Conservation (phyloP, 2,797 vertebrate species). For the Myripristis jacobus region DNA sequence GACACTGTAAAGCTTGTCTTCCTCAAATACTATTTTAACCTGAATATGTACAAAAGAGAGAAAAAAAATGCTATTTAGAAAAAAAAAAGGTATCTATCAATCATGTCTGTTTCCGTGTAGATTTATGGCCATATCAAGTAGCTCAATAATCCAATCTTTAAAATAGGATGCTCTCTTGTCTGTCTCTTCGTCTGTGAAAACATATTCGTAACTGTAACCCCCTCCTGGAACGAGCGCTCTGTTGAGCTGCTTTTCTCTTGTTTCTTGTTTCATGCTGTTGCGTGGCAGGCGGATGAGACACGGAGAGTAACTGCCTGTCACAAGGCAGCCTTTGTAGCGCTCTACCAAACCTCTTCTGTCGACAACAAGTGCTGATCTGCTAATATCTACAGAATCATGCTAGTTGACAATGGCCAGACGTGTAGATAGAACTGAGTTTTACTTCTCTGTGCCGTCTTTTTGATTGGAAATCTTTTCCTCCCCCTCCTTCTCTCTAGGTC, state of each 20-base stretch:
- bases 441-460: constrained; percentile 9
- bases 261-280: constrained; percentile 47
- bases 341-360: constrained; percentile 89
- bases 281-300: constrained; percentile 76
- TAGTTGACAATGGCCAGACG: constrained; percentile 81
- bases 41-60: constrained; percentile 80
- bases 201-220: constrained; percentile 34
- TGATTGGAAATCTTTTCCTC: constrained; percentile 74
- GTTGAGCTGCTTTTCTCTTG: constrained; percentile 82
- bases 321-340: constrained; percentile 85
- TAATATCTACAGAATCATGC: constrained; percentile 54
- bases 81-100: constrained; percentile 69
- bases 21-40: constrained; percentile 87
- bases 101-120: constrained; percentile 72
- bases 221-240: constrained; percentile 78
- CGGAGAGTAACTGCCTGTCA: constrained; percentile 87
- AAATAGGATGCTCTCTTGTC: constrained; percentile 52
- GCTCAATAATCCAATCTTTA: constrained; percentile 68
- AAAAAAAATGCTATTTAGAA: constrained; percentile 65
- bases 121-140: constrained; percentile 79
- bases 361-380: constrained; percentile 81
- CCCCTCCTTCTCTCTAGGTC: constrained; percentile 73
- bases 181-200: constrained; percentile 62
- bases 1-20: constrained; percentile 98
- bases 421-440: constrained; percentile 84